Percentiles rank a stretch among this genome's conserved stretches.
Evolutionary conservation across 1,140 invertebrate species (phyloP).

Genomic region (Aphaenogaster ashmeadi): DNA sequence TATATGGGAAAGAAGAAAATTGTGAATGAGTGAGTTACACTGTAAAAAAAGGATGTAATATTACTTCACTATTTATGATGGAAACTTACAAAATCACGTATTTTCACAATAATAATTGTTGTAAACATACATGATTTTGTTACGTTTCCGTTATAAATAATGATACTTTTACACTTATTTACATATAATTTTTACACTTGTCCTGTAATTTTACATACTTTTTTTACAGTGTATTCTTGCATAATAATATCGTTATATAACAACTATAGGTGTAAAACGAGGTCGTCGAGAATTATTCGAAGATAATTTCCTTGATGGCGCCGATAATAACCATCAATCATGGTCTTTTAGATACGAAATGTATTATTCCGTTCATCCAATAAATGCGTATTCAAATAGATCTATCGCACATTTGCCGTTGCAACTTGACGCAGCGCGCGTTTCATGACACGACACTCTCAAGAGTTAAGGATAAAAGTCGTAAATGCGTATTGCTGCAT

Average conservation of each 20-base stretch:
- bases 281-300: neutral
- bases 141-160: no score
- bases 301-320: neutral
- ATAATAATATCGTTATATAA: conserved; percentile 5
- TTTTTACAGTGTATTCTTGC: no score
- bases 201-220: no score
- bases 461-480: conserved; percentile 55
- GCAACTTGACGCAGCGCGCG: conserved; percentile 10
- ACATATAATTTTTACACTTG: no score
- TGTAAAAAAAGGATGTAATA: no score
- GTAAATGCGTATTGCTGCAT: conserved; percentile 69
- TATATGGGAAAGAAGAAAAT: neutral
- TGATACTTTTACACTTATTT: no score
- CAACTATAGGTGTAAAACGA: neutral
- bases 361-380: neutral
- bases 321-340: conserved; percentile 30
- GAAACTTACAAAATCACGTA: no score
- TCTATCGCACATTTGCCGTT: neutral
- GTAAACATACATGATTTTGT: no score
- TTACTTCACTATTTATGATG: no score
- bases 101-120: no score
- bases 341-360: neutral
- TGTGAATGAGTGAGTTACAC: no score
- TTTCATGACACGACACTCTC: conserved; percentile 22
- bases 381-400: conserved; percentile 26